phyloP scores from a whole-genome alignment of 2,888 invertebrate species.

The Geotrupes spiniger region DNA sequence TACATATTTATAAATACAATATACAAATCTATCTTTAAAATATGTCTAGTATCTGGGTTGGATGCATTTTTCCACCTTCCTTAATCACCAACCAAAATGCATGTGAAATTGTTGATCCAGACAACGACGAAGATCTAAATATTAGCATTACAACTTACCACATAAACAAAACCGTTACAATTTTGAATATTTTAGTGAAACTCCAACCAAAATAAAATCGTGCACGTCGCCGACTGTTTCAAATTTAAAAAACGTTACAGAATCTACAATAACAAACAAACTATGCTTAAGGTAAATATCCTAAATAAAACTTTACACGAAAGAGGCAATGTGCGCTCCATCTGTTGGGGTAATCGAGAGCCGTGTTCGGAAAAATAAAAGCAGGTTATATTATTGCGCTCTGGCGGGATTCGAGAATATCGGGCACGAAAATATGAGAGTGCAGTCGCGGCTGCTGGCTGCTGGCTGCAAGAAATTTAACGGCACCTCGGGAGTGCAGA shows the following conservation, averaged over 20 bases:
- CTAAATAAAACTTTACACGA: constrained; percentile 19
- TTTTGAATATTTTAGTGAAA: neutral
- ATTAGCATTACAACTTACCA: too few relatives aligned
- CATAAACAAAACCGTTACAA: too few relatives aligned
- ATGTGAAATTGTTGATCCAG: too few relatives aligned
- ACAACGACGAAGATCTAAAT: too few relatives aligned
- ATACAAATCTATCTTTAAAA: too few relatives aligned
- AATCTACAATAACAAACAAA: constrained; percentile 19
- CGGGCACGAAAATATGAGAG: constrained; percentile 1
- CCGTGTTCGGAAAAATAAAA: constrained; percentile 21
- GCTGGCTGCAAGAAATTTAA: constrained; percentile 3
- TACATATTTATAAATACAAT: too few relatives aligned
- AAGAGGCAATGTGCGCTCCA: constrained; percentile 32
- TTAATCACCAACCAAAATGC: too few relatives aligned
- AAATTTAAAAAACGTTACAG: constrained; percentile 14
- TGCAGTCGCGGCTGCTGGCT: neutral
- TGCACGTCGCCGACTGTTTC: constrained; percentile 5
- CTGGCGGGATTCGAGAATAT: neutral
- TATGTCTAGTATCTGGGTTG: too few relatives aligned
- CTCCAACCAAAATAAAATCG: constrained; percentile 5
- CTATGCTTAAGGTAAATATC: constrained; percentile 14
- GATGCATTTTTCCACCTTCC: too few relatives aligned
- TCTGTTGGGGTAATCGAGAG: constrained; percentile 31
- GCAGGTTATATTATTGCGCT: constrained; percentile 7
- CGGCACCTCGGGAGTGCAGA: neutral